Percentiles rank a stretch among this genome's conserved stretches.
Evolutionary conservation across 2,113 vertebrate genomes (phyloP).

Genomic region (Glaucomys volans): DNA sequence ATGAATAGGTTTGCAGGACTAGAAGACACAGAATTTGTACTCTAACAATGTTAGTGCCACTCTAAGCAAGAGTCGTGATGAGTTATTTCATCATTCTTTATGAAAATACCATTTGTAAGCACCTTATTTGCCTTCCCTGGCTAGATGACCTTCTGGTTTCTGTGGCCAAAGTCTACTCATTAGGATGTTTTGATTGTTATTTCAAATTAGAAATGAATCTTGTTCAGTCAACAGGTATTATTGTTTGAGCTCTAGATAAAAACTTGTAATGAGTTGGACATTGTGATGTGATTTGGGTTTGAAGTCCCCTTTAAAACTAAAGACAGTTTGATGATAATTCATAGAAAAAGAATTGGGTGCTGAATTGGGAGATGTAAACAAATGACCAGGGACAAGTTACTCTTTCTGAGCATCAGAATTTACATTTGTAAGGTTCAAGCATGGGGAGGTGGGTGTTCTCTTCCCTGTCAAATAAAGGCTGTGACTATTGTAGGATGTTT

Average conservation of each 20-base stretch:
- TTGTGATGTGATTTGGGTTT: background rate
- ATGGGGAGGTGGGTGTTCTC: background rate
- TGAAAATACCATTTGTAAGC: background rate
- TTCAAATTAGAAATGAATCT: constrained; percentile 25
- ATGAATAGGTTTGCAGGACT: background rate
- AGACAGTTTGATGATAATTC: background rate
- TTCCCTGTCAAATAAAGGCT: background rate
- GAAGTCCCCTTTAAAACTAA: background rate
- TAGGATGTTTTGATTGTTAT: constrained; percentile 4
- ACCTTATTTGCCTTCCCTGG: background rate
- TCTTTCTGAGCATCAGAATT: background rate
- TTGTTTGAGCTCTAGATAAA: background rate
- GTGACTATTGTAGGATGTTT: background rate
- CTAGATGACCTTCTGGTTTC: background rate
- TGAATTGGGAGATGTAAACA: background rate
- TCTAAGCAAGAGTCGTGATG: background rate
- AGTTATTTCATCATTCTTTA: background rate
- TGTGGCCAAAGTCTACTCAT: background rate
- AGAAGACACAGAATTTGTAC: background rate
- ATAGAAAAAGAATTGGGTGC: background rate
- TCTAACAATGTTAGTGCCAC: background rate
- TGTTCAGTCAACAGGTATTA: background rate
- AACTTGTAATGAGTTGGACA: background rate
- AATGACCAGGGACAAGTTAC: background rate
- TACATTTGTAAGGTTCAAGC: background rate